A percentile compares a stretch with the other conserved stretches of the same genome.
These are phyloP conservation scores for Gavia stellata DNA, from an alignment of 2,113 vertebrate species.

Conservation along the genomic window DNA sequence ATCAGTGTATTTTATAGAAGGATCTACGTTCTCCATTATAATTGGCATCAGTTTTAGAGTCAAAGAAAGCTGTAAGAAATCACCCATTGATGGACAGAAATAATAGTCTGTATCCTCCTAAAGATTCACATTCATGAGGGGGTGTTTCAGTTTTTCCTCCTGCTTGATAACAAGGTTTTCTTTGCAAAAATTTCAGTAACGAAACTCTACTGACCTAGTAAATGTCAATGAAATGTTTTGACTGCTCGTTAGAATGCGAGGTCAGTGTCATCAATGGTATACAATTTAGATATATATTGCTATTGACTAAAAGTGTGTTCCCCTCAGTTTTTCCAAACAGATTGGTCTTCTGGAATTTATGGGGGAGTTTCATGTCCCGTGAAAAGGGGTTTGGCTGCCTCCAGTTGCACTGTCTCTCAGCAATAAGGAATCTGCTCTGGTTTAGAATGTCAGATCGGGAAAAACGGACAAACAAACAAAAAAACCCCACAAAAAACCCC, in stretches of 20 bases:
- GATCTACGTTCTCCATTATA: background rate
- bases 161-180: background rate
- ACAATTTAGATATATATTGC: background rate
- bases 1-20: background rate
- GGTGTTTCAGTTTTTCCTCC: background rate
- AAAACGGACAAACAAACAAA: background rate
- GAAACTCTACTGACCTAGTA: background rate
- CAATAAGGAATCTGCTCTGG: background rate
- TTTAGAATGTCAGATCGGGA: background rate
- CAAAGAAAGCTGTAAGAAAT: background rate
- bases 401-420: background rate
- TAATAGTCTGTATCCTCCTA: background rate
- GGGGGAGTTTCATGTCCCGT: background rate
- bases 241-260: background rate
- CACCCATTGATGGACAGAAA: background rate
- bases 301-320: background rate
- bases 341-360: background rate
- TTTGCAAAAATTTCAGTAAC: background rate
- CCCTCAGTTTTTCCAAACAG: background rate
- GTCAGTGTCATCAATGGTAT: background rate
- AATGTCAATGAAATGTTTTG: background rate
- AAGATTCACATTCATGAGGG: background rate
- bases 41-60: background rate
- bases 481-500: background rate
- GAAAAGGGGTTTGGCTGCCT: background rate